These are phyloP conservation scores for Elysia chlorotica DNA, from an alignment of 1,140 invertebrate species.

Conservation along the genomic window DNA sequence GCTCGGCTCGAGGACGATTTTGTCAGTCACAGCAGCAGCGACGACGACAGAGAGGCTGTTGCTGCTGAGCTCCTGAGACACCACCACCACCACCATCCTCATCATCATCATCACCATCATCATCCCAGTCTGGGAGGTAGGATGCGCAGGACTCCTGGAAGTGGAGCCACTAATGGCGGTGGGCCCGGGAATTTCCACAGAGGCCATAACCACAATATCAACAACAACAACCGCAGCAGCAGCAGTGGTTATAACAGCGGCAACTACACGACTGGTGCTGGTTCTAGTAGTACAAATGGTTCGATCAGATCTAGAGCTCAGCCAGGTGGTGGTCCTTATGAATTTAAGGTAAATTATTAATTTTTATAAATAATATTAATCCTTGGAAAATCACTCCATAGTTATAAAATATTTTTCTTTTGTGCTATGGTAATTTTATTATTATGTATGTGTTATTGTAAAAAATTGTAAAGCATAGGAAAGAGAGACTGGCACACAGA, in stretches of 20 bases:
- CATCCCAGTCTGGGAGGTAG: no score
- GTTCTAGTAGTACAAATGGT: not conserved
- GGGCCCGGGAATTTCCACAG: not conserved
- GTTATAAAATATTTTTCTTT: no score
- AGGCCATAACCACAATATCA: not conserved
- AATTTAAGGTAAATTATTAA: no score
- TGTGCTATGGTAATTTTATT: no score
- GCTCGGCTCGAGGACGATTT: constrained; percentile 48
- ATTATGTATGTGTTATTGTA: no score
- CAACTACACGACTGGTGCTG: not conserved
- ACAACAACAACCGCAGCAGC: not conserved
- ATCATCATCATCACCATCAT: constrained; percentile 15
- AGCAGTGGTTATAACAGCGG: constrained; percentile 8
- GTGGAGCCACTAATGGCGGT: not conserved
- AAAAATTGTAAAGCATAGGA: no score
- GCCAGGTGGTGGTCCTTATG: not conserved
- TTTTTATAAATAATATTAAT: no score
- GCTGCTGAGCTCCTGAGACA: constrained; percentile 25
- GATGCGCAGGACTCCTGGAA: not conserved
- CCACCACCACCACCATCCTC: constrained; percentile 14
- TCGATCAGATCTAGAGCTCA: not conserved
- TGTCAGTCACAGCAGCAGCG: constrained; percentile 35
- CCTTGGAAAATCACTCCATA: no score
- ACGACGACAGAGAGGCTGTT: constrained; percentile 29
- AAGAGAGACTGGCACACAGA: no score